Conservation (phyloP, 2,113 vertebrate genomes). For the Dasyornis broadbenti region DNA sequence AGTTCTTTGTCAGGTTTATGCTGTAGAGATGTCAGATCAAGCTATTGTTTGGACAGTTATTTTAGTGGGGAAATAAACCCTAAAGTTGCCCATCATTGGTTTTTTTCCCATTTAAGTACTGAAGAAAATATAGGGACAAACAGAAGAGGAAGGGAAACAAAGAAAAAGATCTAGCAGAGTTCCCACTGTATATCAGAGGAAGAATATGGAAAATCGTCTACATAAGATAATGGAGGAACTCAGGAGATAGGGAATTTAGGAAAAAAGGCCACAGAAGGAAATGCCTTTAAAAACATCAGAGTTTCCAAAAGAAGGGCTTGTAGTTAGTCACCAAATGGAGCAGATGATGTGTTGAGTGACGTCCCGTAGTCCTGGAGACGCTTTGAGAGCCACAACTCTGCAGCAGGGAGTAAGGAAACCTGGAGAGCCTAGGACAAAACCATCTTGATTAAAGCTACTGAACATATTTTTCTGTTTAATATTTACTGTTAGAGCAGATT, state of each 20-base stretch:
- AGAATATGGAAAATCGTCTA: not conserved
- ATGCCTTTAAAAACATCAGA: not conserved
- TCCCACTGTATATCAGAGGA: not conserved
- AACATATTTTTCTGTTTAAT: not conserved
- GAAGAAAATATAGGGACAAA: not conserved
- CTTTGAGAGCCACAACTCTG: not conserved
- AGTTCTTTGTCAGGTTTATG: not conserved
- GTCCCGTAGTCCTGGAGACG: not conserved
- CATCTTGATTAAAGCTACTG: not conserved
- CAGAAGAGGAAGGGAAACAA: not conserved
- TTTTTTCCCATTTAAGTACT: not conserved
- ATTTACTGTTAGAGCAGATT: not conserved
- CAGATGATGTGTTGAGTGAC: not conserved
- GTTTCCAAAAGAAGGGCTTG: not conserved
- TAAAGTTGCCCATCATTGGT: fast-evolving
- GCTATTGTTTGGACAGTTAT: not conserved
- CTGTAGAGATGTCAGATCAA: not conserved
- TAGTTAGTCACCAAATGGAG: not conserved
- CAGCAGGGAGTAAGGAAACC: not conserved
- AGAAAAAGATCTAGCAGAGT: not conserved
- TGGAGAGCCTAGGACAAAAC: not conserved
- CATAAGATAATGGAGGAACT: not conserved
- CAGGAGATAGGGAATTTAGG: not conserved
- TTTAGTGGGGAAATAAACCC: not conserved
- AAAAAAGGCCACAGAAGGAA: not conserved